Evolutionary conservation across 1,140 invertebrate genomes (phyloP), one percentile per base, ranked within the genome.

Genomic region (Acromyrmex charruanus): DNA sequence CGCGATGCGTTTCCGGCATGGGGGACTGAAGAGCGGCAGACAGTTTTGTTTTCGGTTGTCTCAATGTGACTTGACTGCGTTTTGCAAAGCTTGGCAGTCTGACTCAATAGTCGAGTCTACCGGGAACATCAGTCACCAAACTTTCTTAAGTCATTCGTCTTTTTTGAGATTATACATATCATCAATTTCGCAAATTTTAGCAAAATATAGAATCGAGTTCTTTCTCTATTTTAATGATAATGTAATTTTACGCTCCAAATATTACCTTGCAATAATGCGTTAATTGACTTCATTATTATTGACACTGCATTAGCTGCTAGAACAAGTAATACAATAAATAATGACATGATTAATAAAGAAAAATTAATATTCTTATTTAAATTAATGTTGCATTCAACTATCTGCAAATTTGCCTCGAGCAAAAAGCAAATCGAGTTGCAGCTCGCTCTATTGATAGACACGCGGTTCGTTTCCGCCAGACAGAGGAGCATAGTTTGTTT

Each of bases 1-100:
- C 59, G 44, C 28, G 87, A 91, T 75, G 85, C 86, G 53, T 91
- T 91, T 91, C 81, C 85, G 85, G 63, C 79, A 71, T 16, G 21
- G 6, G 61, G 35, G 55, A 71, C 55, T 63, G 31, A 44, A 68
- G 25, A 63, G 14, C 18, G 51, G 14, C 55, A n/a, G 31, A 7
- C 53, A 72, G 81, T 69, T 87, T 87, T 85, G 61, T 58, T 44
- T 55, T 87, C 77, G 80, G 85, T 90, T 81, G 61, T 39, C 53
- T 77, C 25, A 25, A 49, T 69, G 63, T 75, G 69, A 66, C 39
- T 59, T 44, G 55, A 75, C n/a, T 49, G 69, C 69, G 25, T 75
- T 75, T 84, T 55, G 51, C 35, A 12, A 84, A 39, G 68, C 25
- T 74, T 82, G 55, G 25, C 80, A 84, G n/a, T 6, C 14, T n/a